Percentiles rank a stretch among this genome's conserved stretches.
Conservation (phyloP, 1,140 invertebrate genomes). For the Asobara japonica region DNA sequence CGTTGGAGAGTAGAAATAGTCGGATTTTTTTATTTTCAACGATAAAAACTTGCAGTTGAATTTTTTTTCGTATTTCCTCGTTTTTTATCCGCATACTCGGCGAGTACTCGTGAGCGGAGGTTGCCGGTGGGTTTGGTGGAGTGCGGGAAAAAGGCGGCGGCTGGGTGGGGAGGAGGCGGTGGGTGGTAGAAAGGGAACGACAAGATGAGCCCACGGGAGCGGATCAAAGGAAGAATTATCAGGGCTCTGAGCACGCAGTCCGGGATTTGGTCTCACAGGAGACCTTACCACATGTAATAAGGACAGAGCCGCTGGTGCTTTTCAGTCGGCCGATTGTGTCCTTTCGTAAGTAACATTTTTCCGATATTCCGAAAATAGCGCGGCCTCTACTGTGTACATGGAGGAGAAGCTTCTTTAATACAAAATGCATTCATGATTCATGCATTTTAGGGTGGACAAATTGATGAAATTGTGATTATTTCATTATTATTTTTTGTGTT, state of each 20-base stretch:
- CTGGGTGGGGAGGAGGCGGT: slow-evolving; percentile 42
- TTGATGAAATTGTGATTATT: too few species aligned
- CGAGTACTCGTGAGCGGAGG: background rate
- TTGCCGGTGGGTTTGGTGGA: background rate
- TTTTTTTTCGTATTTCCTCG: slow-evolving; percentile 15
- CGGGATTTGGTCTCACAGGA: slow-evolving; percentile 67
- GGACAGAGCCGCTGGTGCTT: slow-evolving; percentile 57
- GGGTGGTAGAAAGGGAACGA: slow-evolving; percentile 25
- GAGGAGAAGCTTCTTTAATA: too few species aligned
- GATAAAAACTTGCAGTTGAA: slow-evolving; percentile 15
- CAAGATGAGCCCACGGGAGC: slow-evolving; percentile 55
- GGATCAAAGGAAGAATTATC: slow-evolving; percentile 69
- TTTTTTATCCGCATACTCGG: slow-evolving; percentile 5
- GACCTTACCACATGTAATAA: slow-evolving; percentile 68
- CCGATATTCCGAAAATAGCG: slow-evolving; percentile 56
- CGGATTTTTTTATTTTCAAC: background rate
- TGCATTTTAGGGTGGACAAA: too few species aligned
- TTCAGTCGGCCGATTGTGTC: slow-evolving; percentile 45
- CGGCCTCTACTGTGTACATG: background rate
- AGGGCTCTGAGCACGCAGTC: slow-evolving; percentile 61
- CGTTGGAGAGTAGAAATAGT: background rate
- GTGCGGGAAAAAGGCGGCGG: slow-evolving; percentile 40
- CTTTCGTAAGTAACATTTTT: slow-evolving; percentile 66
- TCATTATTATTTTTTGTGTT: too few species aligned
- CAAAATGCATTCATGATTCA: background rate